phyloP scores from a whole-genome alignment of 2,888 invertebrate genomes.

The Tryphoninae sp. region DNA sequence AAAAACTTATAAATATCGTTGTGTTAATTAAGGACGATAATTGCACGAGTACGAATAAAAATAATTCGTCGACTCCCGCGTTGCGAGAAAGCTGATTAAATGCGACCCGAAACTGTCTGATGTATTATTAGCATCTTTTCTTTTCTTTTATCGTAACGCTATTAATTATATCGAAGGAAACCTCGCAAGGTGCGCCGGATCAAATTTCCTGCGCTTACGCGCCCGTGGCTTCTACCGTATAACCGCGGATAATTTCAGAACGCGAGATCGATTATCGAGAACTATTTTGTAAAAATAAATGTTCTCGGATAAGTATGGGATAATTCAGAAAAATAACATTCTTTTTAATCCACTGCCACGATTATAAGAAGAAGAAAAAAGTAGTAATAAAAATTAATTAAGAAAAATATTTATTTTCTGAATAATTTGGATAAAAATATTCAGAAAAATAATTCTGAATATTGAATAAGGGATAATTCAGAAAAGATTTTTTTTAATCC shows the following conservation, averaged over 20 bases:
- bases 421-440: no score
- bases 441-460: no score
- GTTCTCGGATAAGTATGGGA: not conserved
- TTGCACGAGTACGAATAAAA: not conserved
- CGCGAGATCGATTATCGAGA: not conserved
- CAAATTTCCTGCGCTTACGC: constrained; percentile 4
- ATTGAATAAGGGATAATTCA: no score
- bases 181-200: constrained; percentile 41
- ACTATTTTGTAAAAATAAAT: constrained; percentile 6
- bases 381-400: no score
- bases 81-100: not conserved
- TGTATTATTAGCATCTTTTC: no score
- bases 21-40: not conserved
- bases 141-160: constrained; percentile 39
- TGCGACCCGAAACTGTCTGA: not conserved
- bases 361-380: no score
- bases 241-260: no score
- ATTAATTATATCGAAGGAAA: constrained; percentile 46
- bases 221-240: constrained; percentile 12
- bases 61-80: not conserved
- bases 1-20: not conserved
- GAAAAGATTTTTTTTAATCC: no score
- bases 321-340: no score
- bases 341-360: no score
- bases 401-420: no score